These are phyloP conservation scores for Knipowitschia caucasica DNA, from an alignment of 2,797 vertebrate species.

Conservation along the genomic window DNA sequence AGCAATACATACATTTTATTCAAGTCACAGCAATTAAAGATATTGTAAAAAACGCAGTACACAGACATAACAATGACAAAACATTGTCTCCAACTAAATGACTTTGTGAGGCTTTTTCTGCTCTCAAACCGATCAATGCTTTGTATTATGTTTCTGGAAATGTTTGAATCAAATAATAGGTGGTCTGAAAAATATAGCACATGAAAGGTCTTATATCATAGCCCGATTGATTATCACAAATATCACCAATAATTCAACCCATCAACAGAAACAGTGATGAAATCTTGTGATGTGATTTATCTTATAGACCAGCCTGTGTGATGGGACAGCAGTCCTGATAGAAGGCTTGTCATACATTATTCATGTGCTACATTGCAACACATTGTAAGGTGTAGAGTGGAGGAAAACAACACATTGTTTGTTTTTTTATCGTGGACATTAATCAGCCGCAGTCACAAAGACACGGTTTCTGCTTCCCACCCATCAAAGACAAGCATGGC, in stretches of 20 bases:
- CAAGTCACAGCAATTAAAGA: neutral
- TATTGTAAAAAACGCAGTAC: neutral
- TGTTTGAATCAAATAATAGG: slow-evolving; percentile 11
- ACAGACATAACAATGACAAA: neutral
- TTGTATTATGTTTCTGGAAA: slow-evolving; percentile 8
- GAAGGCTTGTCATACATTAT: slow-evolving; percentile 51
- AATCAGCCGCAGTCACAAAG: slow-evolving; percentile 29
- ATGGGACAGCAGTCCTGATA: slow-evolving; percentile 17
- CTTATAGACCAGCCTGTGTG: slow-evolving; percentile 30
- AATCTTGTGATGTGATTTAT: slow-evolving; percentile 9
- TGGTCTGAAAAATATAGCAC: neutral
- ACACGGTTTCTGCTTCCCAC: slow-evolving; percentile 24
- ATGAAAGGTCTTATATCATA: neutral
- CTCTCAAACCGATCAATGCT: slow-evolving; percentile 20
- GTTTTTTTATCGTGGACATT: slow-evolving; percentile 16
- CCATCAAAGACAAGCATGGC: slow-evolving; percentile 49
- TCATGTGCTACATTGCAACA: slow-evolving; percentile 52
- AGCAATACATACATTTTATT: neutral
- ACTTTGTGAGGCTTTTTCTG: slow-evolving; percentile 16
- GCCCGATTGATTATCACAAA: neutral
- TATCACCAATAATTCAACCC: neutral
- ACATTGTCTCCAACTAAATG: too few species aligned
- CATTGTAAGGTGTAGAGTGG: slow-evolving; percentile 21
- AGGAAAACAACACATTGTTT: slow-evolving; percentile 25
- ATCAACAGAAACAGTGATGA: neutral